Evolutionary conservation across 2,113 vertebrate species (phyloP), one percentile per base, ranked within the genome.

Genomic region (Rattus rattus): DNA sequence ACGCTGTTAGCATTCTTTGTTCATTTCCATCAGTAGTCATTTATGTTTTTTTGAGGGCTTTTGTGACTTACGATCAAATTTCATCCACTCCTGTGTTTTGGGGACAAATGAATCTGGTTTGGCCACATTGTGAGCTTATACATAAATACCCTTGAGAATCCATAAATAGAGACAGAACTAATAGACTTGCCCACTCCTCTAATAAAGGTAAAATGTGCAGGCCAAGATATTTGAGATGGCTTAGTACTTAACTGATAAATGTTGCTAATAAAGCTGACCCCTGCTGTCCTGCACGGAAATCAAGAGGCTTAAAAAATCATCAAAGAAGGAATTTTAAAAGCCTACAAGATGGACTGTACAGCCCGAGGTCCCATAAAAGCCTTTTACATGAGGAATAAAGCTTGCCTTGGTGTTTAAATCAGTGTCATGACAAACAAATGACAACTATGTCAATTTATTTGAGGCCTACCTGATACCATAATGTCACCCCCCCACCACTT

Each of bases 351-450:
- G 80, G 75, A 76, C 33, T 88, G 63, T 86, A 43, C 52, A 86
- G 88, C 43, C 83, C 70, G n/a, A 89, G 39, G 26, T 86, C 81
- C 96, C 39, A 24, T 79, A 92, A 79, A 93, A 97, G n/a, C 61
- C 67, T 81, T 95, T 79, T 7, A 43, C 47, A 69, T 36, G 59
- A 76, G 93, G 94, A 77, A 91, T 83, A 92, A 43, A 69, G 77
- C 72, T 96, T 97, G 72, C 67, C 47, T 76, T 86, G 86, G 87
- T 83, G 63, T 92, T 94, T 90, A 91, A 96, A 91, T 96, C 79
- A 92, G 52, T 80, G 69, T 89, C 96, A 52, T 83, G 79, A 79
- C 54, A 69, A 17, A 84, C 10, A 65, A 79, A 90, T n/a, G 77
- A 85, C 65, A 70, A 69, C 14, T 63, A 52, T 83, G 90, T 80